Conservation (phyloP, 2,888 invertebrate species). For the Trichogramma dendrolimi region DNA sequence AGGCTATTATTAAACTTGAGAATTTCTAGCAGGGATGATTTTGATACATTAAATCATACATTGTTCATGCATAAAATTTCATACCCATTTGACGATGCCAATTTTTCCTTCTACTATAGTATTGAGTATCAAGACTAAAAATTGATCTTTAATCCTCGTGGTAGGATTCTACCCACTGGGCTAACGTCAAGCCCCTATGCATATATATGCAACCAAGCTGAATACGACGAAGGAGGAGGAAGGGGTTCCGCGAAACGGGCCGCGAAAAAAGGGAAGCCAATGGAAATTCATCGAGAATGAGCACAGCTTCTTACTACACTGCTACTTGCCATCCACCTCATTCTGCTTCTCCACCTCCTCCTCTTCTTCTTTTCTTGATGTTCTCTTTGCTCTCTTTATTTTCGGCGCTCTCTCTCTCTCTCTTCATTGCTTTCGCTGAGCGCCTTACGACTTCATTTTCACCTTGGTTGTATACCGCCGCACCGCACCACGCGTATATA, state of each 20-base stretch:
- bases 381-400: not conserved
- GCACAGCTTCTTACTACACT: not conserved
- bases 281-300: slow-evolving; percentile 27
- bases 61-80: too few relatives aligned
- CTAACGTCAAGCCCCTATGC: too few relatives aligned
- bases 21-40: too few relatives aligned
- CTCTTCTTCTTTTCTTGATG: not conserved
- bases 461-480: slow-evolving; percentile 16
- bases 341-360: not conserved
- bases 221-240: not conserved
- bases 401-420: slow-evolving; percentile 1
- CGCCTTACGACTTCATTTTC: slow-evolving; percentile 30
- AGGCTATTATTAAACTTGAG: too few relatives aligned
- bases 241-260: slow-evolving; percentile 13
- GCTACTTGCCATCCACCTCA: not conserved
- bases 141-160: too few relatives aligned
- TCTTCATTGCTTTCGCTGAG: slow-evolving; percentile 13
- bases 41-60: too few relatives aligned
- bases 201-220: not conserved
- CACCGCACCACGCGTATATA: not conserved
- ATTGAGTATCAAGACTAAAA: too few relatives aligned
- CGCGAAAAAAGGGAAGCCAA: slow-evolving; percentile 23
- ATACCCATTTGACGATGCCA: too few relatives aligned
- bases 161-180: too few relatives aligned
- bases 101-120: too few relatives aligned